Evolutionary conservation across 2,113 vertebrate genomes (phyloP), one percentile per base, ranked within the genome.

Genomic region (Pseudolaguvia tuberculata): DNA sequence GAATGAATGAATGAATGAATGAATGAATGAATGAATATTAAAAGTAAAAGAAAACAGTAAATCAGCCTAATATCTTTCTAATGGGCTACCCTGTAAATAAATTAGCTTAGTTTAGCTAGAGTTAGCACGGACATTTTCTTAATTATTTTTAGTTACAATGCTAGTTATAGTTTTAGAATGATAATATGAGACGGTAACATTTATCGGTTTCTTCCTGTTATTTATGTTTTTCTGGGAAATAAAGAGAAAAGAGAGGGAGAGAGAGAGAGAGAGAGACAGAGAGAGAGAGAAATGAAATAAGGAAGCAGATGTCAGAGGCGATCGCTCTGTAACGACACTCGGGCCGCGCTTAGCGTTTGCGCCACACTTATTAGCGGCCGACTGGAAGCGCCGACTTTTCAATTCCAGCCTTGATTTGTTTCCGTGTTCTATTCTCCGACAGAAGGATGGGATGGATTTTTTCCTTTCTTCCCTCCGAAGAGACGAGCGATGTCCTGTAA

Each of bases 391-490:
- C 92, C 95, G 95, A 96, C 96, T 99, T 99, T 98, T 96, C 96
- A 96, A 97, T 99, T 97, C 93, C 93, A 86, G 92, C 93, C 94
- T 95, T 96, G 96, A 99, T 99, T 98, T 98, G 95, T 67, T 98
- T 96, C 95, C 92, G 93, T 99, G 97, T 97, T 96, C 90, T 92
- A 95, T 94, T 93, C 90, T 82, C 85, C 72, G 80, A 90, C 88
- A 91, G 89, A 92, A 94, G 94, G 91, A 92, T 91, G 93, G 95
- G 95, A 98, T 97, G 92, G 94, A 95, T 95, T 94, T 92, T 96
- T n/a, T 15, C 9, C 9, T 93, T 93, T 91, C 86, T 67, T 50
- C 63, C 47, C 45, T 5, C 45, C 15, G 83, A 87, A 84, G 86
- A 76, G 77, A 84, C 86, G 86, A 91, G 93, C 92, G 89, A 94